These are phyloP conservation scores for Paedocypris micromegethes DNA, from an alignment of 2,797 vertebrate species.

Conservation along the genomic window DNA sequence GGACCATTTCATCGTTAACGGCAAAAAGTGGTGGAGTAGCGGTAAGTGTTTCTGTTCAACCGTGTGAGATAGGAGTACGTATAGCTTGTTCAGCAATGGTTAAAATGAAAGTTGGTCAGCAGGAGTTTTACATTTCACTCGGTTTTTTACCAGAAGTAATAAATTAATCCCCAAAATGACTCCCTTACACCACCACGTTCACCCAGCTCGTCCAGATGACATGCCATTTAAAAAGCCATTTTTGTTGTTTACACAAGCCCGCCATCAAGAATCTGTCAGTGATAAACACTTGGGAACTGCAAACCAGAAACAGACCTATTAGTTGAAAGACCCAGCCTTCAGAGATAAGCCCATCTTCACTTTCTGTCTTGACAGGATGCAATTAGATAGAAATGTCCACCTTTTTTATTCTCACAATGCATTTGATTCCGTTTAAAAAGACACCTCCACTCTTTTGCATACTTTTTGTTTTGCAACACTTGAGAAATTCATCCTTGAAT, in stretches of 20 bases:
- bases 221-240: constrained; percentile 16
- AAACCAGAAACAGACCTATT: constrained; percentile 33
- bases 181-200: constrained; percentile 1
- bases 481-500: too few relatives aligned
- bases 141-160: constrained; percentile 25
- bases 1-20: constrained; percentile 74
- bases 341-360: neutral
- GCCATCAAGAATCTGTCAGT: constrained; percentile 26
- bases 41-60: constrained; percentile 68
- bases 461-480: too few relatives aligned
- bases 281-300: constrained; percentile 26
- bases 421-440: too few relatives aligned
- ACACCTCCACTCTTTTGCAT: too few relatives aligned
- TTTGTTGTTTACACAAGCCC: constrained; percentile 40
- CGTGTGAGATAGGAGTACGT: neutral
- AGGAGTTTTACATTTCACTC: constrained; percentile 7
- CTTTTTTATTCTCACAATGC: too few relatives aligned
- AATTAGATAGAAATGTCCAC: too few relatives aligned
- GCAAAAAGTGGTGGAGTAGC: constrained; percentile 95
- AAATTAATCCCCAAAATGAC: constrained; percentile 31
- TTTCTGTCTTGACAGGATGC: neutral
- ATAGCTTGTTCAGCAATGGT: constrained; percentile 8
- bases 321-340: neutral
- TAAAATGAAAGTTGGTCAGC: constrained; percentile 11
- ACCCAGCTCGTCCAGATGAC: neutral